Evolutionary conservation across 1,140 invertebrate species (phyloP).

Genomic region (Portunus trituberculatus): DNA sequence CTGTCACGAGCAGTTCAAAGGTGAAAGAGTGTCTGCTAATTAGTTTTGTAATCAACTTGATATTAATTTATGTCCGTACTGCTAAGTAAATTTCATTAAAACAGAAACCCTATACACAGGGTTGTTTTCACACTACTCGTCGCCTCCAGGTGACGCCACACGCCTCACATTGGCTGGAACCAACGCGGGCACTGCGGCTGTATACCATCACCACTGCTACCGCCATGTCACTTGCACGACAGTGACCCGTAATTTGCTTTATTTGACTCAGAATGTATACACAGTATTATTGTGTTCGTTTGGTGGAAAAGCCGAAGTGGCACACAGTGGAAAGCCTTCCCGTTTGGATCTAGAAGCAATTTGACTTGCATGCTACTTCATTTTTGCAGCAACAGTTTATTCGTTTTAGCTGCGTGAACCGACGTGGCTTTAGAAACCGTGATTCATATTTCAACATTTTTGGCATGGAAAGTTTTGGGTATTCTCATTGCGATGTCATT

Average conservation of each 20-base stretch:
- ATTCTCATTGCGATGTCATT: neutral
- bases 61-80: neutral
- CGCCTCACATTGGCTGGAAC: too few relatives aligned
- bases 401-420: neutral
- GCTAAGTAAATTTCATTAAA: conserved; percentile 13
- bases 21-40: neutral
- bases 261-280: neutral
- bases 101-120: neutral
- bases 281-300: neutral
- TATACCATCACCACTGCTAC: too few relatives aligned
- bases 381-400: neutral
- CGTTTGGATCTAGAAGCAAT: conserved; percentile 1
- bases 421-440: neutral
- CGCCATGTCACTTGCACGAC: neutral
- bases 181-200: too few relatives aligned
- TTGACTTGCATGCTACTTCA: neutral
- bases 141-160: neutral
- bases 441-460: neutral
- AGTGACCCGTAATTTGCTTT: neutral
- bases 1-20: neutral
- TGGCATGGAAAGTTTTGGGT: neutral
- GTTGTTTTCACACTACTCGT: neutral
- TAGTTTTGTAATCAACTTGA: neutral
- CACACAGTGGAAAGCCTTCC: neutral
- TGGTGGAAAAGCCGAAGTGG: neutral